Conservation (phyloP, 2,797 vertebrate genomes). For the Thripadectes ignobilis region DNA sequence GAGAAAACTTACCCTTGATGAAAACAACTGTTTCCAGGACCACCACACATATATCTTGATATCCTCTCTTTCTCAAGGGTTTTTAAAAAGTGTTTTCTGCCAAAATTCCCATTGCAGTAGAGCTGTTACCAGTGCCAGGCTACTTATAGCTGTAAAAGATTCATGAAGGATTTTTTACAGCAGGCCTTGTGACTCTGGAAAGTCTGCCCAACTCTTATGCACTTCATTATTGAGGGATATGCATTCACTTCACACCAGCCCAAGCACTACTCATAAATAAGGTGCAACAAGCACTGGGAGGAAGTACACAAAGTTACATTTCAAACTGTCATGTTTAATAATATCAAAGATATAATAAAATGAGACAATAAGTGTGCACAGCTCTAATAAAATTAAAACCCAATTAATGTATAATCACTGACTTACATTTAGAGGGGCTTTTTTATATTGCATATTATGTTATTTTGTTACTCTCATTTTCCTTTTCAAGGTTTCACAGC, state of each 20-base stretch:
- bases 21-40: not conserved
- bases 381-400: conserved; percentile 72
- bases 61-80: not conserved
- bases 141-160: conserved; percentile 46
- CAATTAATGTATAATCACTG: conserved; percentile 70
- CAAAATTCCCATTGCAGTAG: conserved; percentile 34
- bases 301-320: conserved; percentile 71
- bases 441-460: conserved; percentile 63
- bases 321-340: conserved; percentile 71
- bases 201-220: conserved; percentile 48
- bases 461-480: conserved; percentile 71
- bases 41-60: not conserved
- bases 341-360: conserved; percentile 74
- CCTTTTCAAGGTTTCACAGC: conserved; percentile 74
- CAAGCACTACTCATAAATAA: conserved; percentile 75
- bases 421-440: conserved; percentile 54
- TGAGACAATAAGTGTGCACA: conserved; percentile 70
- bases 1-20: not conserved
- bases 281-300: conserved; percentile 67
- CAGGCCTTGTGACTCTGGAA: conserved; percentile 61
- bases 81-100: conserved; percentile 42
- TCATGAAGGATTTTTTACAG: conserved; percentile 64
- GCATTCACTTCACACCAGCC: conserved; percentile 79
- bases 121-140: not conserved
- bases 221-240: conserved; percentile 76